Evolutionary conservation across 2,797 vertebrate genomes (phyloP).

Genomic region (Acrossocheilus wenchowensis): DNA sequence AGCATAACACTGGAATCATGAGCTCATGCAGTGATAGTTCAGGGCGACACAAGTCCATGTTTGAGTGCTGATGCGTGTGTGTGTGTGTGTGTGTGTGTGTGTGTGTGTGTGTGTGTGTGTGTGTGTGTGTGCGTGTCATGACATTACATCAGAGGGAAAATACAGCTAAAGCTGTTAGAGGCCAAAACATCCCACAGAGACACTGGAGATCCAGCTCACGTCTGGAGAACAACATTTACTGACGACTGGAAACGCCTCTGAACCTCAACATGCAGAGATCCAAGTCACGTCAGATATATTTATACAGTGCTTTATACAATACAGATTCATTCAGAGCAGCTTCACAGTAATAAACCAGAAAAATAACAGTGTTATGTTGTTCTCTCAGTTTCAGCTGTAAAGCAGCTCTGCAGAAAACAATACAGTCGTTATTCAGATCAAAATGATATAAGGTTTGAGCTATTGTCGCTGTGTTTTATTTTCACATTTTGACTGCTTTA

Average conservation of each 20-base stretch:
- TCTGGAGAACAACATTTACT: background rate
- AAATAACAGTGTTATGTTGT: background rate
- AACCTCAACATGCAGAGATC: background rate
- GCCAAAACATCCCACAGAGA: background rate
- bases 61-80: background rate
- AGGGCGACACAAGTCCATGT: background rate
- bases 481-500: no score
- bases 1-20: background rate
- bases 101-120: background rate
- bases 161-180: background rate
- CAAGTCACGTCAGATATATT: background rate
- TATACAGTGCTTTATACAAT: no score
- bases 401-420: no score
- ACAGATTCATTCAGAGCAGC: no score
- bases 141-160: slow-evolving; percentile 3
- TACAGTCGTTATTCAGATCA: no score
- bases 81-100: background rate
- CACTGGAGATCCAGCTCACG: no score
- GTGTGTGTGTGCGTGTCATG: background rate
- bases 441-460: no score
- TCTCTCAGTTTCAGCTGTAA: no score
- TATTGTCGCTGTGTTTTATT: no score
- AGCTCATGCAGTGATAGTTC: background rate
- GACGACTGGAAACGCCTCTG: background rate
- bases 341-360: background rate